Base-by-base conservation (phyloP, 1,140 invertebrate species). In the Theocolax elegans region DNA sequence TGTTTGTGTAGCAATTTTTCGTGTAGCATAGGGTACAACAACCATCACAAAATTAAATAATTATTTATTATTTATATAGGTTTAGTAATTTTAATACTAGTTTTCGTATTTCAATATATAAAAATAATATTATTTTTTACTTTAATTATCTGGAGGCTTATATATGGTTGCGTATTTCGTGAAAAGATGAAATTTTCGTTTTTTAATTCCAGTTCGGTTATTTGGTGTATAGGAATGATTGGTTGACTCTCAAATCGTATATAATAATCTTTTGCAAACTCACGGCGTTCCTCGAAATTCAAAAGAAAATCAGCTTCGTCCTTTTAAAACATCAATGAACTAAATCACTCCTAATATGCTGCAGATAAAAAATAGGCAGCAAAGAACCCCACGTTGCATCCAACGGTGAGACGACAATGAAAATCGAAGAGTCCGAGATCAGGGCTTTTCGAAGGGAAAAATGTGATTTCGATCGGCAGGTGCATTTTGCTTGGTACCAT, bases 381-480 rank as follows among this genome's bases (percentile, higher is more conserved):
- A 29, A 21, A 21, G 29, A 44, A 17, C 29, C 54, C 44, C 65
- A 40, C 40, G 65, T 31, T 66, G 64, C 19, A 40, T 23, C 12
- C 29, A 9, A 68, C 46, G 12, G 19, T 10, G 31, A 35, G 27
- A 42, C 13, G 40, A 35, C 42, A 58, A 59, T 40, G 54, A 67
- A 59, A 49, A 67, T 23, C 44, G n/a, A 21, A 23, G 21, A 25
- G 51, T 46, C 23, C 7, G 25, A 66, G 51, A 75, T 73, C 23
- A 21, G 19, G 15, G 46, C 21, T 59, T 53, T 75, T 51, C 65
- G 58, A 71, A 73, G 71, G 64, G 64, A 66, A 64, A 73, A 72
- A 53, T 54, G 54, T 53, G 62, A 75, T 70, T 68, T 40, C 62
- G 31, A 51, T 60, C 66, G 51, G 67, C 75, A 76, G 74, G 74